These are phyloP conservation scores for Bubalus kerabau DNA, from an alignment of 2,113 vertebrate species.

Conservation along the genomic window DNA sequence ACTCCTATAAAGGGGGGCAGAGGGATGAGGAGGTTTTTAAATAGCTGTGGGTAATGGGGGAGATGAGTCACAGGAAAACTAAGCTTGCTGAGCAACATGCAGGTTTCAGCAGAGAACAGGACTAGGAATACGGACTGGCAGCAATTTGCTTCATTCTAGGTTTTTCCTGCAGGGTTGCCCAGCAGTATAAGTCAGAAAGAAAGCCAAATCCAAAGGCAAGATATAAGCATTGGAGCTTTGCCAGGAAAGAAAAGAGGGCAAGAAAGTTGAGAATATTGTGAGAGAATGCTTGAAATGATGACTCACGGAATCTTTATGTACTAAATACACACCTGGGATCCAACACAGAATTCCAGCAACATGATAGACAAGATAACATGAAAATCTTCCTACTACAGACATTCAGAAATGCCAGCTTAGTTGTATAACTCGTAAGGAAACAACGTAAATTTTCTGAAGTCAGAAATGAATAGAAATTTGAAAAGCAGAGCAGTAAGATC, in stretches of 20 bases:
- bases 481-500: neutral
- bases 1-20: neutral
- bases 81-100: neutral
- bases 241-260: neutral
- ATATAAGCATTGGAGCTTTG: neutral
- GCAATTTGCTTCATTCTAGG: rapidly evolving
- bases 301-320: neutral
- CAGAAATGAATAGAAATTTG: neutral
- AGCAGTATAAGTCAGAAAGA: neutral
- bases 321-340: neutral
- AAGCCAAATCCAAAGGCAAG: neutral
- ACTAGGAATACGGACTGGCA: neutral
- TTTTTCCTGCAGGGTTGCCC: neutral
- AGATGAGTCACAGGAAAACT: constrained; percentile 35
- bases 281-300: neutral
- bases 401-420: neutral
- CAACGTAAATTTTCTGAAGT: neutral
- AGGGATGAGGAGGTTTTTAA: constrained; percentile 41
- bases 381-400: neutral
- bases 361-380: neutral
- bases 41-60: constrained; percentile 37
- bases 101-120: neutral
- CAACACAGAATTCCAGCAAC: neutral
- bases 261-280: neutral
- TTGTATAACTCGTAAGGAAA: neutral